Conservation (phyloP, 1,140 invertebrate genomes). For the Calliopsis andreniformis region DNA sequence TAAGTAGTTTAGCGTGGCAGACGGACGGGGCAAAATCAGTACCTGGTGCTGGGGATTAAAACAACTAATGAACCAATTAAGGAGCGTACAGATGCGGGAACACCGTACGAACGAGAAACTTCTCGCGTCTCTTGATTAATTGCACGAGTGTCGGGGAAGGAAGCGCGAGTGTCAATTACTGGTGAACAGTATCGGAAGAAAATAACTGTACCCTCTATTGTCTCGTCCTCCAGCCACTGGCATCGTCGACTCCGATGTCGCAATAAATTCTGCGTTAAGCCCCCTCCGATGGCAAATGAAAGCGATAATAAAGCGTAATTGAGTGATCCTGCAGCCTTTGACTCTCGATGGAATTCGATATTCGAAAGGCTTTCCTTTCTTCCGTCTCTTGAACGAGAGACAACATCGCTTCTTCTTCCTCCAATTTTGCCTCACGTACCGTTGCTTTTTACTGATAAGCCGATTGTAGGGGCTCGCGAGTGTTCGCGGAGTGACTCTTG, state of each 20-base stretch:
- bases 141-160: not conserved
- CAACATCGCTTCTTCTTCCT: not conserved
- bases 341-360: not conserved
- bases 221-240: not conserved
- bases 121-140: constrained; percentile 3
- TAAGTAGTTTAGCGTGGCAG: not conserved
- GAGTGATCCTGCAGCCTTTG: not conserved
- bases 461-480: not conserved
- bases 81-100: not conserved
- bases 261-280: constrained; percentile 25
- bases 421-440: not conserved
- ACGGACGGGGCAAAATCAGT: not conserved
- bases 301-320: constrained; percentile 18
- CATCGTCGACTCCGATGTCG: not conserved
- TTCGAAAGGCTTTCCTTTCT: not conserved
- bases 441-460: not conserved
- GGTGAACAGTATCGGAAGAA: not conserved
- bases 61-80: constrained; percentile 40
- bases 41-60: not conserved
- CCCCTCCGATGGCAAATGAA: not conserved
- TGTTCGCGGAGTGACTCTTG: not conserved
- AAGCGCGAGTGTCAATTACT: constrained; percentile 17
- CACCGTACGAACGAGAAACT: not conserved
- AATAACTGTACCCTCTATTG: not conserved
- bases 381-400: not conserved